Base-by-base conservation (phyloP, 2,797 vertebrate genomes). In the Cygnus olor region DNA sequence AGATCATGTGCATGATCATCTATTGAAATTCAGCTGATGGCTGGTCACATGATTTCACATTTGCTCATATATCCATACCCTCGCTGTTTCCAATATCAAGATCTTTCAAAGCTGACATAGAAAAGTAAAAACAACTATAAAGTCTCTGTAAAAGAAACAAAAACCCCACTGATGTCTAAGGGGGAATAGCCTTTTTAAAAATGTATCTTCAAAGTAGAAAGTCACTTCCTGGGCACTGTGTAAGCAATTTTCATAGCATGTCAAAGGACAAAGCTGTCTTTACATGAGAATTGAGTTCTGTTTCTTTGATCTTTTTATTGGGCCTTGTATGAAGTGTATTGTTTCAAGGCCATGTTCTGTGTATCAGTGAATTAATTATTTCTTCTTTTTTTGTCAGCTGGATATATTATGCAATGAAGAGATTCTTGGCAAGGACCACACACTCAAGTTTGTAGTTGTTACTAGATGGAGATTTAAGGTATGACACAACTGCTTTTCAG, bases 401-500 rank as follows among this genome's bases (percentile, higher is more conserved):
- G 99, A 99, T 97, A 99, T 99, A 98, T 99, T 99, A 99, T 99
- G 99, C 99, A 99, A 99, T 65, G 99, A 99, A 98, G 99, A 99
- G 97, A 99, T 99, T 97, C 97, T 99, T 97, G 99, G 99, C 94
- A 99, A 99, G 97, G 99, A 99, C 98, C 99, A 99, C 97, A 99
- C 99, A 1, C 99, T 99, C 98, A 99, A 99, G 97, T 99, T 99
- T 97, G 99, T 99, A 96, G 99, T 99, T 71, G 99, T 99, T 97
- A 99, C 99, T 18, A 98, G 99, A 98, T 99, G 99, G 99, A 99
- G 99, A 98, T 99, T 99, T 98, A 99, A 99, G 99, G 99, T 99
- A 98, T 94, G 97, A 47, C 15, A 57, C 44, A 45, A 45, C 44
- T 45, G 44, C 44, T 45, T 45, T 45, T 45, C 44, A 45, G 44